A percentile compares a stretch with the other conserved stretches of the same genome.
Evolutionary conservation across 2,888 invertebrate genomes (phyloP).

Genomic region (Aphrophora alni): DNA sequence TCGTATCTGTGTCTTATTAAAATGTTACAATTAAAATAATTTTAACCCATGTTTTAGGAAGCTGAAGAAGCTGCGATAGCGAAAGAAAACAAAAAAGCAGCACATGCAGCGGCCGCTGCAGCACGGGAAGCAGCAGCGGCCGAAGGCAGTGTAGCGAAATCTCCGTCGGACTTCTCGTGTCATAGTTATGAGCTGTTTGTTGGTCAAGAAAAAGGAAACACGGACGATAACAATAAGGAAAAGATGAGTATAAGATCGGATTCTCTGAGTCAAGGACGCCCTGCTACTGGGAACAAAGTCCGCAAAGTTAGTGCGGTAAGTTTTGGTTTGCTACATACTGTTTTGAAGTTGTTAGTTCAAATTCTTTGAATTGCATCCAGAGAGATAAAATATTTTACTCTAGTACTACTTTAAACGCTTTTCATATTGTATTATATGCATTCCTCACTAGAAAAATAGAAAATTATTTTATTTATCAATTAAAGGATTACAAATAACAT

Average conservation of each 20-base stretch:
- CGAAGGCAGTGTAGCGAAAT: conserved; percentile 73
- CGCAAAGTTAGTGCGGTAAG: conserved; percentile 95
- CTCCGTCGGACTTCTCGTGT: conserved; percentile 90
- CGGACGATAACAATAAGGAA: conserved; percentile 89
- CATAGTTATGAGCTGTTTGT: conserved; percentile 92
- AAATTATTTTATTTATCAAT: too few relatives aligned
- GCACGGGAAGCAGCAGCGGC: conserved; percentile 66
- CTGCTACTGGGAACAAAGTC: conserved; percentile 65
- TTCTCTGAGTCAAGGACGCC: conserved; percentile 82
- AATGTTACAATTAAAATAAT: neutral
- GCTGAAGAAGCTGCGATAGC: conserved; percentile 82
- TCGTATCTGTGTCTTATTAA: too few relatives aligned
- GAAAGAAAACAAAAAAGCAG: conserved; percentile 63
- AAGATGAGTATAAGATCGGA: conserved; percentile 87
- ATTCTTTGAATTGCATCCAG: too few relatives aligned
- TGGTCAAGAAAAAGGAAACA: conserved; percentile 85
- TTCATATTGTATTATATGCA: too few relatives aligned
- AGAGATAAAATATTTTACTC: too few relatives aligned
- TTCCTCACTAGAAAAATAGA: too few relatives aligned
- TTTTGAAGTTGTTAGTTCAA: too few relatives aligned
- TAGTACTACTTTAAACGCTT: too few relatives aligned
- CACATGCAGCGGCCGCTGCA: conserved; percentile 59
- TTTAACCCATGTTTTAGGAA: conserved; percentile 73
- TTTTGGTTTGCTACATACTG: conserved; percentile 54
- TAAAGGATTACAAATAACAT: too few relatives aligned